A percentile compares a stretch with the other conserved stretches of the same genome.
Conservation (phyloP, 64 coral and sea anemone genomes). For the Hydrozoanthus tunicans region DNA sequence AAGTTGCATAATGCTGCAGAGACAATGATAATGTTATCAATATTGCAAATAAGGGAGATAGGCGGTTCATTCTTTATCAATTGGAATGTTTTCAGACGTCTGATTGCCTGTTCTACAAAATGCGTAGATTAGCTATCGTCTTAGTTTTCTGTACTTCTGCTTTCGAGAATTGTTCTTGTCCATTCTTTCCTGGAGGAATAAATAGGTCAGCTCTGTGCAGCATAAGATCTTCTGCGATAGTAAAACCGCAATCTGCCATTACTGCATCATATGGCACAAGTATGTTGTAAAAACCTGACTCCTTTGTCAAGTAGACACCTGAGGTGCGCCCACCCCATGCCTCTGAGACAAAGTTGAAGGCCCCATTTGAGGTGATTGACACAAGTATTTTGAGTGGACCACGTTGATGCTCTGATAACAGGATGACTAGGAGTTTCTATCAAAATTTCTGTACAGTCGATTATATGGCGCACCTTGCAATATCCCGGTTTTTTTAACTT, state of each 20-base stretch:
- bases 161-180: conserved; percentile 47
- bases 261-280: conserved; percentile 73
- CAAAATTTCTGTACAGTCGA: conserved; percentile 66
- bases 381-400: conserved; percentile 70
- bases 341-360: conserved; percentile 65
- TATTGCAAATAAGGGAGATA: conserved; percentile 46
- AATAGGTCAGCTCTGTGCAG: conserved; percentile 54
- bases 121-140: conserved; percentile 34
- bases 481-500: conserved; percentile 73
- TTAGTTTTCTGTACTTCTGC: conserved; percentile 46
- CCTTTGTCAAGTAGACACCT: conserved; percentile 71
- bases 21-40: conserved; percentile 50
- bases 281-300: conserved; percentile 59
- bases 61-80: conserved; percentile 51
- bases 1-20: conserved; percentile 54
- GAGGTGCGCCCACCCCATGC: conserved; percentile 57
- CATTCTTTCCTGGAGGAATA: conserved; percentile 61
- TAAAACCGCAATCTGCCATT: conserved; percentile 67
- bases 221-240: conserved; percentile 62
- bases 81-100: conserved; percentile 48
- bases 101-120: conserved; percentile 37
- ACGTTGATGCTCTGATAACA: conserved; percentile 58
- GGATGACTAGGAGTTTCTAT: conserved; percentile 67
- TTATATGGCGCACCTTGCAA: conserved; percentile 66
- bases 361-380: conserved; percentile 69